phyloP scores from a whole-genome alignment of 2,888 invertebrate species.

The Aradus depressus region DNA sequence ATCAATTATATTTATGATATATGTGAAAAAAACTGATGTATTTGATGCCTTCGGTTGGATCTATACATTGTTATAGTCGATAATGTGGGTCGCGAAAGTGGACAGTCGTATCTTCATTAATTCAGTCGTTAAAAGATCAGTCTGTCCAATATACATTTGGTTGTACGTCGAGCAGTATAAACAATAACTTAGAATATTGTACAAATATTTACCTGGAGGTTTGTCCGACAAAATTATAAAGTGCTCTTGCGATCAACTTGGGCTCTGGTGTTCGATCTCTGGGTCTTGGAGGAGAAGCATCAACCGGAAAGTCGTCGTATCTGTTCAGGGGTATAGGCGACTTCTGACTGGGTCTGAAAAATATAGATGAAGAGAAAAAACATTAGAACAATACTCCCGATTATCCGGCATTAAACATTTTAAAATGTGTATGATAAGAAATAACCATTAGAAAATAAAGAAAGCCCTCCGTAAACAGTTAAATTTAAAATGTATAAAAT shows the following conservation, averaged over 20 bases:
- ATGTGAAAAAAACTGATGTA: too few species aligned
- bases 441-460: background rate
- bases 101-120: too few species aligned
- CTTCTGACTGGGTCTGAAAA: conserved; percentile 67
- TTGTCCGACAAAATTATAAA: conserved; percentile 81
- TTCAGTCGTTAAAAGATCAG: too few species aligned
- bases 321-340: conserved; percentile 84
- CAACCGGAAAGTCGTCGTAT: conserved; percentile 76
- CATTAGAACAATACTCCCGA: background rate
- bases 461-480: background rate
- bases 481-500: background rate
- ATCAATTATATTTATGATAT: too few species aligned
- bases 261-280: conserved; percentile 53
- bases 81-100: too few species aligned
- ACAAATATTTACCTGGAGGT: conserved; percentile 44
- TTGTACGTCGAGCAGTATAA: too few species aligned
- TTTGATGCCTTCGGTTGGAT: too few species aligned
- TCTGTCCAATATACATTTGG: too few species aligned
- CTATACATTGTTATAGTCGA: too few species aligned
- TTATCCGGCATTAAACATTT: background rate
- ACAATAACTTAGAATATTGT: background rate
- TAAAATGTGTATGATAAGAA: background rate
- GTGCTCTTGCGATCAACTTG: conserved; percentile 71
- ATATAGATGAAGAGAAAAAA: background rate
- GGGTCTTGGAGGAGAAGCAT: conserved; percentile 45